Evolutionary conservation across 2,888 invertebrate genomes (phyloP).

Genomic region (Sarcophaga carnaria): DNA sequence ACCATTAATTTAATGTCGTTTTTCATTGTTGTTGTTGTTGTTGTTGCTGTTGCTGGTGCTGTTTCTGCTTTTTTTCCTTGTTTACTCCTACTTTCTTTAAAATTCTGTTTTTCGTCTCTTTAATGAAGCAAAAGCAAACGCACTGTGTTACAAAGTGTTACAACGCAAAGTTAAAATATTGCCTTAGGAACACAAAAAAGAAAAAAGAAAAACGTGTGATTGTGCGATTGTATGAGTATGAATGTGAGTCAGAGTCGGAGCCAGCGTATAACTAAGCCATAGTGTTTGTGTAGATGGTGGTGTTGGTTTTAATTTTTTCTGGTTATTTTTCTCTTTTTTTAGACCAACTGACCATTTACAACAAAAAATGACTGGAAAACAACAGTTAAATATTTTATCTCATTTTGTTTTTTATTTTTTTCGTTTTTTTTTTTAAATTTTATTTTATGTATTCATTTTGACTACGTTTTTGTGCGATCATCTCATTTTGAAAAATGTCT

Average conservation of each 20-base stretch:
- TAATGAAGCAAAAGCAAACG: too few species aligned
- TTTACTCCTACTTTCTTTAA: background rate
- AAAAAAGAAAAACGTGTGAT: too few species aligned
- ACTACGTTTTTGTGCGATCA: background rate
- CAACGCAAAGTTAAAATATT: too few species aligned
- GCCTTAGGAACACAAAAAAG: too few species aligned
- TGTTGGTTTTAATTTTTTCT: background rate
- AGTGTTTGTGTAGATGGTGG: background rate
- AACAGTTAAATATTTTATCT: conserved; percentile 43
- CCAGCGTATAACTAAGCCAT: too few species aligned
- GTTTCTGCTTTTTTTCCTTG: background rate
- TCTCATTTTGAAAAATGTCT: conserved; percentile 48
- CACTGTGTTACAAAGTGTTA: too few species aligned
- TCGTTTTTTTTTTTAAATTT: background rate
- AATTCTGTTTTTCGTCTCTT: too few species aligned
- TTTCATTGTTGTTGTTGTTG: too few species aligned
- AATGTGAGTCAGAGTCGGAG: too few species aligned
- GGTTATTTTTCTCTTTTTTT: background rate
- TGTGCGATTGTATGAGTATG: too few species aligned
- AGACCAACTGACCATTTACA: background rate
- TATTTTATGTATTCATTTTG: too few species aligned
- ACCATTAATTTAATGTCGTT: conserved; percentile 45
- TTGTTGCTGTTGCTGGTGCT: background rate
- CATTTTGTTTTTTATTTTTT: conserved; percentile 10
- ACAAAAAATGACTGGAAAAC: background rate